phyloP scores from a whole-genome alignment of 2,888 invertebrate genomes.

The Chloromyia formosa region DNA sequence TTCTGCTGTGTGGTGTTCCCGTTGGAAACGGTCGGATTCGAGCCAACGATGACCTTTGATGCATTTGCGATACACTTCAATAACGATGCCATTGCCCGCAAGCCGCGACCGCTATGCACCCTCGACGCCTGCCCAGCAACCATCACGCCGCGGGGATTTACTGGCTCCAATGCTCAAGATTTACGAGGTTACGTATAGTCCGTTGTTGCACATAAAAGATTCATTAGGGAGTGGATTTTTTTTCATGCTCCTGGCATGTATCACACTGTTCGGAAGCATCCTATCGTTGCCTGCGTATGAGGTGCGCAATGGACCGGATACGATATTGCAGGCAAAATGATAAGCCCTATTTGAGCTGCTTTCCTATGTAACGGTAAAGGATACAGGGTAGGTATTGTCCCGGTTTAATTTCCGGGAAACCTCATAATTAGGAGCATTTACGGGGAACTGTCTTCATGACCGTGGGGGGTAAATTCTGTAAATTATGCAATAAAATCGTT shows the following conservation, averaged over 20 bases:
- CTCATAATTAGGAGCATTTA: neutral
- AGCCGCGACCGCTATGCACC: neutral
- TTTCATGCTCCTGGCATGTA: neutral
- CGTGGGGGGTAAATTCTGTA: neutral
- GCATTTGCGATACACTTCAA: neutral
- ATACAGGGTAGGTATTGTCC: neutral
- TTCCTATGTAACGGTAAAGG: neutral
- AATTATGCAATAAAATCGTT: neutral
- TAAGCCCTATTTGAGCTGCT: neutral
- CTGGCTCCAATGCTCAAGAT: constrained; percentile 5
- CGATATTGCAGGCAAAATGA: neutral
- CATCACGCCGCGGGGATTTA: neutral
- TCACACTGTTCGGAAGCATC: neutral
- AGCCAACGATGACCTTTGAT: constrained; percentile 14
- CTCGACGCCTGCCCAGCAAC: neutral
- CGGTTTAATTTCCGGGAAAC: neutral
- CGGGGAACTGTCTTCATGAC: neutral
- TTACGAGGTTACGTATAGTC: neutral
- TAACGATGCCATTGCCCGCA: neutral
- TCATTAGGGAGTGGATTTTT: constrained; percentile 7
- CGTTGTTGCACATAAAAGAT: constrained; percentile 12
- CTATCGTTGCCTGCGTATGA: neutral
- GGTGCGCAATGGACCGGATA: neutral
- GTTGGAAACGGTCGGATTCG: neutral
- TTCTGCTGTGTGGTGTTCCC: neutral